Base-by-base conservation (phyloP, 2,888 invertebrate species). In the Chirona hameri region DNA sequence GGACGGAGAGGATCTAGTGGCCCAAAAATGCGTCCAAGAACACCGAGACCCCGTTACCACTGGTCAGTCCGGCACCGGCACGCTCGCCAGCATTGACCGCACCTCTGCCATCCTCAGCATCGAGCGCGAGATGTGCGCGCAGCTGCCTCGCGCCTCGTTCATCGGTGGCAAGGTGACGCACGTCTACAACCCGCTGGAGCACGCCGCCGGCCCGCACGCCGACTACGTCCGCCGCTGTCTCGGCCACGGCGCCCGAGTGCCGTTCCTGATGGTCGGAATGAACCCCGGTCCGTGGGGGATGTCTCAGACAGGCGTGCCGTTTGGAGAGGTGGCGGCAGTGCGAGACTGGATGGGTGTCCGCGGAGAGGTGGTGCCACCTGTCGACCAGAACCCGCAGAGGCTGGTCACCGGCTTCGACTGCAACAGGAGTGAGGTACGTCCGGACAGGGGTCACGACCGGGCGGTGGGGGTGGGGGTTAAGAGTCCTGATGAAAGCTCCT, bases 271-370 rank as follows among this genome's bases (percentile, higher is more conserved):
- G 87, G 90, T 98, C 84, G 97, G 97, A 10, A 96, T 98, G 95
- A 98, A 98, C 89, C 97, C 97, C 24, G 97, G 97, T n/a, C 96
- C 97, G 0, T 96, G 93, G 93, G 97, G 97, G 84, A 97, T 97
- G 97, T 94, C 93, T 52, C 97, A 98, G 88, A 97, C 95, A 85
- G 97, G 97, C 86, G 91, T 96, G 10, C 97, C 97, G 0, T 98
- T 98, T 90, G 98, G 98, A 46, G 96, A 97, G 89, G 91, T 94
- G 65, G 90, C 89, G 81, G 91, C 92, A 83, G 95, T 96, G 0
- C 91, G 90, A 85, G 91, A 95, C 84, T 95, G 94, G 93, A 89
- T 97, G 86, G 88, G 91, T 85, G 91, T 98, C 81, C 88, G 89
- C 82, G 96, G 95, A 4, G 88, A 89, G 39, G 92, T 97, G 39